phyloP scores from a whole-genome alignment of 1,140 invertebrate genomes.

The Caenorhabditis brenneri region DNA sequence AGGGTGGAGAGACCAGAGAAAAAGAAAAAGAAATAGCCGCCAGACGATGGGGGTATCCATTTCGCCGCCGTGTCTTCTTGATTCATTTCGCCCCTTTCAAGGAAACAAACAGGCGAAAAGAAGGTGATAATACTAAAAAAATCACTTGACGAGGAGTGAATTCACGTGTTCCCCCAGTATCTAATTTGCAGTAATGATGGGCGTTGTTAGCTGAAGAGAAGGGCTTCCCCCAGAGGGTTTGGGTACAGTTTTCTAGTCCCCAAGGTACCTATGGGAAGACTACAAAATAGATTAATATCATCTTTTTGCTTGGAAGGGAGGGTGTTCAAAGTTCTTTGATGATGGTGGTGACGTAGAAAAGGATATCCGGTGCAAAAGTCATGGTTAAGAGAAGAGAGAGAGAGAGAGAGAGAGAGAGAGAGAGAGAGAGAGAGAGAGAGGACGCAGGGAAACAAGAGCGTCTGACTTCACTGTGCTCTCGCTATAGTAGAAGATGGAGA shows the following conservation, averaged over 20 bases:
- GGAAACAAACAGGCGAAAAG: conserved; percentile 7
- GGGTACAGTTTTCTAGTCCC: background rate
- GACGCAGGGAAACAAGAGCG: no score
- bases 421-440: no score
- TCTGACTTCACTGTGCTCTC: no score
- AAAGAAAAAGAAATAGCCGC: background rate
- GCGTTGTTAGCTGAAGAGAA: background rate
- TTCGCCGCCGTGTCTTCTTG: conserved; percentile 17
- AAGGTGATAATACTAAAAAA: background rate
- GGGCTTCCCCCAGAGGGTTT: background rate
- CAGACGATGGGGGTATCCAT: conserved; percentile 23
- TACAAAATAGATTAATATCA: background rate
- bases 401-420: no score
- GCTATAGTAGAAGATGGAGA: no score
- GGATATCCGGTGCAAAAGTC: no score
- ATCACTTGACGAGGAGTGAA: conserved; percentile 35
- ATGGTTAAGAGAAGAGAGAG: no score
- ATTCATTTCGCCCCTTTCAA: conserved; percentile 14
- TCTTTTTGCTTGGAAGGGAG: background rate
- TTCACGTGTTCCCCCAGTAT: conserved; percentile 2
- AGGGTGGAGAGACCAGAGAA: background rate
- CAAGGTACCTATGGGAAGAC: background rate
- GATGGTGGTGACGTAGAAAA: no score
- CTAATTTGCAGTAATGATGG: background rate
- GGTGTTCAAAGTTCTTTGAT: no score